phyloP scores from a whole-genome alignment of 2,797 vertebrate species.

The Garrulus glandarius region DNA sequence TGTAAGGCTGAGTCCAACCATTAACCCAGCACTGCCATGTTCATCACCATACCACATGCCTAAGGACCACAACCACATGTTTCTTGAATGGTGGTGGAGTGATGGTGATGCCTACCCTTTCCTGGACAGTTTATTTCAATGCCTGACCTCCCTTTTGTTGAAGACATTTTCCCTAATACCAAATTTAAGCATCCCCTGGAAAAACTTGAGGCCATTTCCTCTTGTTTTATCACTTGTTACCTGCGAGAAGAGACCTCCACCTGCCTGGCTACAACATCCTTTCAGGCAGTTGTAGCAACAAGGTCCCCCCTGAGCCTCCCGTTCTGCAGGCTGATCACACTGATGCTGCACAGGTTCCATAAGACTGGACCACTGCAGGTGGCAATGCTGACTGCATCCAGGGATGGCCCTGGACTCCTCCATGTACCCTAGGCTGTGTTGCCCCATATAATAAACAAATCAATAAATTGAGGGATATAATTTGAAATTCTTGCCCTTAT shows the following conservation, averaged over 20 bases:
- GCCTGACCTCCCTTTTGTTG: background rate
- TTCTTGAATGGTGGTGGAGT: background rate
- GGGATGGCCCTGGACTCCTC: background rate
- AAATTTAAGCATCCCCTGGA: background rate
- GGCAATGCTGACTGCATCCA: no score
- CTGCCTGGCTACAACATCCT: background rate
- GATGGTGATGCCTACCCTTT: background rate
- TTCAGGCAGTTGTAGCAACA: background rate
- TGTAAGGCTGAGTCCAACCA: background rate
- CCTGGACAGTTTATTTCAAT: background rate
- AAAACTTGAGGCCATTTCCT: background rate
- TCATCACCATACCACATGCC: background rate
- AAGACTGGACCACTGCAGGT: background rate
- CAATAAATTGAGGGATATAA: background rate
- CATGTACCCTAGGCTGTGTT: fast-evolving
- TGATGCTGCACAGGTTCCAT: background rate
- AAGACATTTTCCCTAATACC: background rate
- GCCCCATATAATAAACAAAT: background rate
- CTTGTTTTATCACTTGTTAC: background rate
- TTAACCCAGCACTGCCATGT: background rate
- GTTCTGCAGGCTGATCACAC: background rate
- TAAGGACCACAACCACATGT: background rate
- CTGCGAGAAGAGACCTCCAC: fast-evolving
- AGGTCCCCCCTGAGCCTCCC: background rate
- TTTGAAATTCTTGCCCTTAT: background rate